Conservation (phyloP, 2,797 vertebrate species). For the Aratinga solstitialis region DNA sequence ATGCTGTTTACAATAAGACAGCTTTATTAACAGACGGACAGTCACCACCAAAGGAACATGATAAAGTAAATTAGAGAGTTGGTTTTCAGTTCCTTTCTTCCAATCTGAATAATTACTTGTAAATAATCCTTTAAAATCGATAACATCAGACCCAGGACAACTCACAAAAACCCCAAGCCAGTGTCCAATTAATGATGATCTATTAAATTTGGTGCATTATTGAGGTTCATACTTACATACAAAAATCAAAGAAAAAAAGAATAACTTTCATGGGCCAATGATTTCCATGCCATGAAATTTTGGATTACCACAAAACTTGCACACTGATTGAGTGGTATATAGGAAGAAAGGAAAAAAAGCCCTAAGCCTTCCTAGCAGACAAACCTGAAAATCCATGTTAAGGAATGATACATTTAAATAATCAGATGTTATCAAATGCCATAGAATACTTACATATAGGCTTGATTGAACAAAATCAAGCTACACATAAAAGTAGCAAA, state of each 20-base stretch:
- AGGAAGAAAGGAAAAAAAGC: background rate
- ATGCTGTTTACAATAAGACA: background rate
- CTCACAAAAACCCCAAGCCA: background rate
- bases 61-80: background rate
- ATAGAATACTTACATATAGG: background rate
- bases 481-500: background rate
- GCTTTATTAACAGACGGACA: background rate
- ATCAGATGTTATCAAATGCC: background rate
- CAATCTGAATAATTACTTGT: background rate
- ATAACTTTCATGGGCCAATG: background rate
- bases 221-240: background rate
- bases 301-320: background rate
- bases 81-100: background rate
- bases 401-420: background rate
- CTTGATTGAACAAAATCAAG: background rate
- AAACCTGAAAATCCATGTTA: background rate
- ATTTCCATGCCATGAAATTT: background rate
- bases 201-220: background rate
- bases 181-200: background rate
- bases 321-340: background rate
- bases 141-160: background rate
- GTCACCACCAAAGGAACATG: background rate
- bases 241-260: background rate
- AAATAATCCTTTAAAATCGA: background rate
- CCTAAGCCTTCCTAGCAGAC: background rate